Percentiles rank a stretch among this genome's conserved stretches.
Evolutionary conservation across 2,797 vertebrate genomes (phyloP).

Genomic region (Leuciscus waleckii): DNA sequence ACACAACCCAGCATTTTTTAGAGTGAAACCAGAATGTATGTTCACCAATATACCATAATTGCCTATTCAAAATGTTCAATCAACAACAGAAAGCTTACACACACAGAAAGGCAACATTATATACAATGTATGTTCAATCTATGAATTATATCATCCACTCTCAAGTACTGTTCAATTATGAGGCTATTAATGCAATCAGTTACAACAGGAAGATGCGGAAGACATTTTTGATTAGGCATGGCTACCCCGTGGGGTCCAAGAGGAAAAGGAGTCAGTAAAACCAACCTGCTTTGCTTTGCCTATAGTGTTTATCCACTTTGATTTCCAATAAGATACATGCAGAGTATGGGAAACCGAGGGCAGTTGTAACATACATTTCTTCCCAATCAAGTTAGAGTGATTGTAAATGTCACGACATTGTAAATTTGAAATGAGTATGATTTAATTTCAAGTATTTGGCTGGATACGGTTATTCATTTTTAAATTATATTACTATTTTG

Average conservation of each 20-base stretch:
- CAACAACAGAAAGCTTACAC: background rate
- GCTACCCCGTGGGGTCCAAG: background rate
- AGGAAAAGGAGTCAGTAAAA: background rate
- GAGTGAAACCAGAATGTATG: background rate
- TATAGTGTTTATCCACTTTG: background rate
- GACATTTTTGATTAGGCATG: slow-evolving; percentile 21
- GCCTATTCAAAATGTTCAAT: background rate
- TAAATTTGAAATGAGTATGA: slow-evolving; percentile 9
- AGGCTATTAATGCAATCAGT: slow-evolving; percentile 19
- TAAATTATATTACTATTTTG: background rate
- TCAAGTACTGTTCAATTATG: background rate
- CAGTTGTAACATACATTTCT: background rate
- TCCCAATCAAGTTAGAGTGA: background rate
- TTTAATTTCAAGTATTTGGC: background rate
- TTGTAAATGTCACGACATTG: slow-evolving; percentile 4
- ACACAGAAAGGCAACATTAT: background rate
- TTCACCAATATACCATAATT: background rate
- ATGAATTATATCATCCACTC: background rate
- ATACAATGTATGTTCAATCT: background rate
- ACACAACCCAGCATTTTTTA: no score
- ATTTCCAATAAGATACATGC: slow-evolving; percentile 2
- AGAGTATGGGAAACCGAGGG: background rate
- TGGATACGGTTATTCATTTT: background rate
- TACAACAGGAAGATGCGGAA: slow-evolving; percentile 5
- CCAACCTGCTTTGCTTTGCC: background rate